Conservation (phyloP, 1,140 invertebrate genomes). For the Acromyrmex heyeri region DNA sequence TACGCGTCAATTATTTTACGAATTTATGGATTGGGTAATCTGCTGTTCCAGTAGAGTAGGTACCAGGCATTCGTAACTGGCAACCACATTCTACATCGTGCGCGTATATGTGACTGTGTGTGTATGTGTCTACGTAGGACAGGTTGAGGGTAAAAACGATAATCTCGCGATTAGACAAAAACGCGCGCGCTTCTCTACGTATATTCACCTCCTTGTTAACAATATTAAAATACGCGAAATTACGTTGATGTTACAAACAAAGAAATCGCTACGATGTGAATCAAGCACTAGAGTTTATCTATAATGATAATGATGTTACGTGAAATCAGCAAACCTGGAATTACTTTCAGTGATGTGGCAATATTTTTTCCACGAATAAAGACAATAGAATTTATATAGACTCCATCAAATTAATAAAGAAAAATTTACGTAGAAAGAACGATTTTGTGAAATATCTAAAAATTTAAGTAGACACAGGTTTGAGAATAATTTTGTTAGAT, state of each 20-base stretch:
- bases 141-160: conserved; percentile 20
- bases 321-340: not conserved
- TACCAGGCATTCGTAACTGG: conserved; percentile 49
- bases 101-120: not conserved
- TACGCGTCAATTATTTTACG: conserved; percentile 45
- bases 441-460: too few species aligned
- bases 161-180: conserved; percentile 49
- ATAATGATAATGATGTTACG: not conserved
- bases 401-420: not conserved
- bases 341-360: not conserved
- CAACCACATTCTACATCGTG: not conserved
- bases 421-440: too few species aligned
- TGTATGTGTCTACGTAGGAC: not conserved
- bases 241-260: not conserved
- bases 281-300: not conserved
- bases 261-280: not conserved
- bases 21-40: conserved; percentile 59
- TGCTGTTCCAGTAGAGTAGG: conserved; percentile 54
- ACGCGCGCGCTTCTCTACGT: conserved; percentile 34
- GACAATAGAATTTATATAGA: not conserved
- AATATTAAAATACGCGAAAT: not conserved
- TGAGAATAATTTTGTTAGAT: too few species aligned
- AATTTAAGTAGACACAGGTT: too few species aligned
- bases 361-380: not conserved
- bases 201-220: not conserved